Conservation (phyloP, 2,888 invertebrate species). For the Microdon myrmicae region DNA sequence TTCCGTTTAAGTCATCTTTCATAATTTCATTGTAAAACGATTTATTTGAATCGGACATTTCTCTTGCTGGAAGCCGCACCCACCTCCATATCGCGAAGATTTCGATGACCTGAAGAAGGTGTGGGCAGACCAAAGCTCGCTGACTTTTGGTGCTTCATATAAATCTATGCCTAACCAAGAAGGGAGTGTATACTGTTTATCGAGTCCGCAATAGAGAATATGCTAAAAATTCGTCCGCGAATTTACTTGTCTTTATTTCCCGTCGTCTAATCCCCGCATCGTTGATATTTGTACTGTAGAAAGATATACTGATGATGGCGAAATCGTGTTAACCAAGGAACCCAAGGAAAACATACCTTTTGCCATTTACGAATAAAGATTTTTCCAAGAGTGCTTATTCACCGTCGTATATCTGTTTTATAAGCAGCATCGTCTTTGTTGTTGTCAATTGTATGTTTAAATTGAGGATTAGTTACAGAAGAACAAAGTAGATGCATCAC, state of each 20-base stretch:
- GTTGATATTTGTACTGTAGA: too few species aligned
- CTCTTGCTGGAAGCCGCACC: slow-evolving; percentile 49
- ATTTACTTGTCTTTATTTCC: too few species aligned
- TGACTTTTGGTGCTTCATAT: too few species aligned
- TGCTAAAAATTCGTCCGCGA: too few species aligned
- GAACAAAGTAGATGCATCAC: slow-evolving; percentile 42
- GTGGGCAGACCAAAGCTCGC: too few species aligned
- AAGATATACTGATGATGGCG: slow-evolving; percentile 45
- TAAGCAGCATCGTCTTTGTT: too few species aligned
- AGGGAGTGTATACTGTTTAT: too few species aligned
- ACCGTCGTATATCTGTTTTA: too few species aligned
- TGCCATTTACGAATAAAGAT: slow-evolving; percentile 40
- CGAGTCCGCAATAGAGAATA: too few species aligned
- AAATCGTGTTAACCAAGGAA: slow-evolving; percentile 51
- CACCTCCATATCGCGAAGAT: slow-evolving; percentile 43
- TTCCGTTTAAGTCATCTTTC: slow-evolving; percentile 36
- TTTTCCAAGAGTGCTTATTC: too few species aligned
- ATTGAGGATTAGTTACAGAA: slow-evolving; percentile 31
- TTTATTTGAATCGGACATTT: slow-evolving; percentile 41
- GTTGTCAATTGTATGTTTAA: slow-evolving; percentile 22
- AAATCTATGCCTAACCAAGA: too few species aligned
- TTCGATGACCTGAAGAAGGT: slow-evolving; percentile 46
- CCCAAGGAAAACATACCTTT: slow-evolving; percentile 46
- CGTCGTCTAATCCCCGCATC: too few species aligned
- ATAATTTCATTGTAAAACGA: slow-evolving; percentile 21